Percentiles rank a stretch among this genome's conserved stretches.
Conservation (phyloP, 2,113 vertebrate genomes). For the Trinectes maculatus region DNA sequence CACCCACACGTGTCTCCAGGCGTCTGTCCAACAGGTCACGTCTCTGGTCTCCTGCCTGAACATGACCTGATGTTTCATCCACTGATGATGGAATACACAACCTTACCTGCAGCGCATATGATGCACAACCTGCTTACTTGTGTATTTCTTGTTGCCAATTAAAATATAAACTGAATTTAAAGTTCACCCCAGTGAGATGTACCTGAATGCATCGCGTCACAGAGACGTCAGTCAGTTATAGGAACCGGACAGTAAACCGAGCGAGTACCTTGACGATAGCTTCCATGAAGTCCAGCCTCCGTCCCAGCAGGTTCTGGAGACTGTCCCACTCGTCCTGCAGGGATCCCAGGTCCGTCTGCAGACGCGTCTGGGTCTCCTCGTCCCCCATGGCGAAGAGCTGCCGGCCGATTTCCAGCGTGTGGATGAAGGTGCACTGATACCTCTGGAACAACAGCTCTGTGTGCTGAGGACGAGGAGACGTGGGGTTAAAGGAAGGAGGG, state of each 20-base stretch:
- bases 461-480: constrained; percentile 73
- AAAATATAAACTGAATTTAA: too few species aligned
- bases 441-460: constrained; percentile 85
- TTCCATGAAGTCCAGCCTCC: constrained; percentile 71
- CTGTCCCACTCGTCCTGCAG: constrained; percentile 86
- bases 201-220: too few species aligned
- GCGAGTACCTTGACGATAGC: constrained; percentile 77
- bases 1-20: too few species aligned
- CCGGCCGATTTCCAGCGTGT: constrained; percentile 83
- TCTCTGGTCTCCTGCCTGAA: too few species aligned
- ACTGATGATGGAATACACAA: too few species aligned
- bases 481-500: background rate
- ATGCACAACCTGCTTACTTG: too few species aligned
- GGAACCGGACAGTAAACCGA: background rate
- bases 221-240: too few species aligned
- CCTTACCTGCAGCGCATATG: too few species aligned
- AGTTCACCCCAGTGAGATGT: too few species aligned
- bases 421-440: constrained; percentile 79
- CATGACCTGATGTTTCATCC: too few species aligned
- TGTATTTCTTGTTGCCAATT: too few species aligned
- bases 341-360: constrained; percentile 80
- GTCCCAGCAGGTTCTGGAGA: constrained; percentile 77
- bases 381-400: constrained; percentile 80
- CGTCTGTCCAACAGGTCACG: too few species aligned
- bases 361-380: constrained; percentile 65